Evolutionary conservation across 2,797 vertebrate genomes (phyloP), one percentile per base, ranked within the genome.

Genomic region (Lepidocolaptes lacrymiger): DNA sequence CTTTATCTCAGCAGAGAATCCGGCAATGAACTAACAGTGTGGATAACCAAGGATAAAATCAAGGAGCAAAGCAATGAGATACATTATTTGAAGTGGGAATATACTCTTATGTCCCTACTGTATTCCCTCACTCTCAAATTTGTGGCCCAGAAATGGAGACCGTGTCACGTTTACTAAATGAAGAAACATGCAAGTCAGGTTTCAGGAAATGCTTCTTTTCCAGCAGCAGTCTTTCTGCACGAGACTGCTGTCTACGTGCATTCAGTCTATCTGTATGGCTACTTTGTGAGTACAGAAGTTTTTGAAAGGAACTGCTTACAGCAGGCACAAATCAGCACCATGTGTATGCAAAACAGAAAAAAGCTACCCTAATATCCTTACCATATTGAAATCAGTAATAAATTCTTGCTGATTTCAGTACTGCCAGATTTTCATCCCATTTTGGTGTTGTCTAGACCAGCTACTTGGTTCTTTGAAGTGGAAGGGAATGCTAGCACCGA

Each of bases 231-330:
- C 51, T 39, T 56, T 15, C 32, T 44, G 5, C n/a, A 20, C 6
- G 37, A 58, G 15, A 36, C 13, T 80, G 27, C 32, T 52, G 20
- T 27, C 58, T 56, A 34, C 27, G 43, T 75, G 56, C 28, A 48
- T 6, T 43, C 8, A 43, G 21, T 4, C 16, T 22, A 28, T 19
- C 32, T 17, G 12, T 14, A 7, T 1, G 5, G 9, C 0, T 1
- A 17, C 62, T 66, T 32, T 0, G 0, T 14, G 46, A 58, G 21
- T 5, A 72, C 14, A 28, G 21, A 55, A 51, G 27, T 17, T 80
- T 72, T 16, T 14, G 5, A 36, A 91, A 52, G 14, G 21, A 76
- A 43, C 14, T 64, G 59, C 24, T 84, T 52, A 48, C 1, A 84
- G 55, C 51, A 56, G 34, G 22, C 21, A 74, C 51, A 84, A 54